Evolutionary conservation across 2,797 vertebrate genomes (phyloP).

Genomic region (Florisuga fusca): DNA sequence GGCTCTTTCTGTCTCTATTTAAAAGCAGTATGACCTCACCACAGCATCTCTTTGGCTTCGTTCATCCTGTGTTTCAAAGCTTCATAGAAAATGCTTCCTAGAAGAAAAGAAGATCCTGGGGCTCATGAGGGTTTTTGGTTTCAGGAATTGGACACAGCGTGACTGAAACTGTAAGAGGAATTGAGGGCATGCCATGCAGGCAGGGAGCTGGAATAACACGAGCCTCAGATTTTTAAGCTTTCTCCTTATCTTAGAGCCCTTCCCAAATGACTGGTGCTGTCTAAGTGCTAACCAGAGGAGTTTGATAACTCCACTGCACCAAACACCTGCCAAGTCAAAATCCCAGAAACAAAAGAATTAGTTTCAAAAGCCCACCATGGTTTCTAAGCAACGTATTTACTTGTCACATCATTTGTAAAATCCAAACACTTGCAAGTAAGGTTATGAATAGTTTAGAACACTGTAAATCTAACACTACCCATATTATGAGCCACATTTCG

Average conservation of each 20-base stretch:
- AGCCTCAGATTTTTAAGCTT: slow-evolving; percentile 38
- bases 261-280: background rate
- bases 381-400: slow-evolving; percentile 68
- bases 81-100: slow-evolving; percentile 48
- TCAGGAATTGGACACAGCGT: slow-evolving; percentile 47
- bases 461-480: slow-evolving; percentile 47
- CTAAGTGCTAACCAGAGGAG: slow-evolving; percentile 38
- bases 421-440: slow-evolving; percentile 33
- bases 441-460: slow-evolving; percentile 60
- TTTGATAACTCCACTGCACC: slow-evolving; percentile 41
- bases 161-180: slow-evolving; percentile 49
- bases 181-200: slow-evolving; percentile 27
- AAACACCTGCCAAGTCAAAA: slow-evolving; percentile 64
- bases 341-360: slow-evolving; percentile 53
- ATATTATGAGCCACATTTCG: slow-evolving; percentile 49
- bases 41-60: slow-evolving; percentile 33
- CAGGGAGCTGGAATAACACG: background rate
- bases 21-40: slow-evolving; percentile 64
- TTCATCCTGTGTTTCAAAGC: slow-evolving; percentile 36
- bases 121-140: slow-evolving; percentile 46
- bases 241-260: slow-evolving; percentile 40
- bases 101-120: slow-evolving; percentile 35
- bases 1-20: slow-evolving; percentile 55
- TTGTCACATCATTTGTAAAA: slow-evolving; percentile 70
- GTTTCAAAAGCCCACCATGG: slow-evolving; percentile 66